Base-by-base conservation (phyloP, 2,113 vertebrate genomes). In the Pelobates fuscus region DNA sequence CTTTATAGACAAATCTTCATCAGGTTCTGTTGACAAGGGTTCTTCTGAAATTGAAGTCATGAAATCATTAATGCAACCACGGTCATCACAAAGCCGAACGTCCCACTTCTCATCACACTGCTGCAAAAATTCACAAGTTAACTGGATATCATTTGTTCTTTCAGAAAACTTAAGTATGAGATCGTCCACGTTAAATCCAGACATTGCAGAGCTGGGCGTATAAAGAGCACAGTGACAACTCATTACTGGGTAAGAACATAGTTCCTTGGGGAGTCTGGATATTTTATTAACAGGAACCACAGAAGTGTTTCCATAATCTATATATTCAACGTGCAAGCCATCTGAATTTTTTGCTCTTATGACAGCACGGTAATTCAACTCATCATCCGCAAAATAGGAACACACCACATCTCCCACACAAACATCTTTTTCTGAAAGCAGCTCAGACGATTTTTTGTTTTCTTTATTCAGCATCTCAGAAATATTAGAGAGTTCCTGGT, bases 301-400 rank as follows among this genome's bases (percentile, higher is more conserved):
- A 8, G 91, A 92, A 10, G 86, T 86, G 57, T 98, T 97, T 68
- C 97, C 96, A 82, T 95, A 99, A 84, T 98, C 97, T 78, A 98
- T 87, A 81, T 95, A 98, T 57, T 94, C 92, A 0, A 98, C 79
- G 5, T 84, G 80, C 0, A 37, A 79, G 6, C 72, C 64, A 27
- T 78, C 60, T 2, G 44, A 65, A 5, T 76, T 77, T 18, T 84
- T 86, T 70, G 92, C 87, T 78, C 29, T 86, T 2, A 99, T 82
- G 63, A 91, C 86, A 46, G 94, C 96, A 62, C 96, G 88, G 78
- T 98, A 98, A 92, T 91, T 94, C 3, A 91, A 88, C 15, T 63
- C 84, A 76, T 98, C 96, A 24, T 93, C 93, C 43, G 88, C 79
- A 71, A 94, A 99, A 78, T 89, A 58, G 29, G 95, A 94, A 82